Evolutionary conservation across 2,113 vertebrate genomes (phyloP).

Genomic region (Brienomyrus longianalis): DNA sequence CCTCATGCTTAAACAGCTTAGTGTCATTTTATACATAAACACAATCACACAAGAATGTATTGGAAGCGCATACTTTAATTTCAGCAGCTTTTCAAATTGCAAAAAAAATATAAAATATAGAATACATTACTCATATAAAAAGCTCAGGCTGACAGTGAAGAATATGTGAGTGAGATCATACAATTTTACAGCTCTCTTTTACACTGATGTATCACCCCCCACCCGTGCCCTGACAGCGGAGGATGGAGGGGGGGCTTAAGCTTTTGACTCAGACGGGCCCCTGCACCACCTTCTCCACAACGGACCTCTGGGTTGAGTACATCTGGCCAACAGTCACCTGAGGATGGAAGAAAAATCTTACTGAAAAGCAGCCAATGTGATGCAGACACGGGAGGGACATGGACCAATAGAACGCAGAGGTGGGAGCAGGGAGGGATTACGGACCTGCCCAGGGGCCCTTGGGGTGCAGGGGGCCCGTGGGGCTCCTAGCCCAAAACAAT

Average conservation of each 20-base stretch:
- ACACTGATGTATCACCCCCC: not conserved
- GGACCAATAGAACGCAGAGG: not conserved
- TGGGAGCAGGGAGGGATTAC: too few relatives aligned
- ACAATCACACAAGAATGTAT: not conserved
- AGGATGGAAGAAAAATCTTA: constrained; percentile 31
- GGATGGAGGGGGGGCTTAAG: not conserved
- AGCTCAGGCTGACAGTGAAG: not conserved
- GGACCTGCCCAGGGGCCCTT: too few relatives aligned
- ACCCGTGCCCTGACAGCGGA: not conserved
- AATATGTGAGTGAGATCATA: not conserved
- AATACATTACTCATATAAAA: not conserved
- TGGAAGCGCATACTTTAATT: not conserved
- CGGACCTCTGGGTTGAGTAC: constrained; percentile 62
- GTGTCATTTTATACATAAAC: not conserved
- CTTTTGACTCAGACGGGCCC: constrained; percentile 24
- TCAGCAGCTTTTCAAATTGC: not conserved
- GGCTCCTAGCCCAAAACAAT: too few relatives aligned
- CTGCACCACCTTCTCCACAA: constrained; percentile 56
- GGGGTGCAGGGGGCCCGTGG: too few relatives aligned
- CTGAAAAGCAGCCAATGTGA: not conserved
- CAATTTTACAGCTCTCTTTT: not conserved
- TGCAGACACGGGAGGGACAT: not conserved
- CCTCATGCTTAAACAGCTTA: not conserved
- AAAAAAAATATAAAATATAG: not conserved
- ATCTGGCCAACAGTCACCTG: constrained; percentile 69